phyloP scores from a whole-genome alignment of 2,888 invertebrate species.

The Mystacides longicornis region DNA sequence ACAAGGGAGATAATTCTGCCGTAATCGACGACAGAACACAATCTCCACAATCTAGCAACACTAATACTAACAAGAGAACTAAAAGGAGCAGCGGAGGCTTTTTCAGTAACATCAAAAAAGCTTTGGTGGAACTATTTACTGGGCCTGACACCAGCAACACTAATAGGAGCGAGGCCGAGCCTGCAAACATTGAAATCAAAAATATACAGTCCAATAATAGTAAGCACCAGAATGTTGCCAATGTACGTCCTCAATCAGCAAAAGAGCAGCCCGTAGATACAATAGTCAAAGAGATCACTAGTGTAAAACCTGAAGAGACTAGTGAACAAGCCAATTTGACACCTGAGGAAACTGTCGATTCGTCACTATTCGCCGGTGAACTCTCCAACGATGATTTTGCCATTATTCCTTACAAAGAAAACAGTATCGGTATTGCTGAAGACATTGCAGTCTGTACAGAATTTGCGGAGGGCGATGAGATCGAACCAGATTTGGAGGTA shows the following conservation, averaged over 20 bases:
- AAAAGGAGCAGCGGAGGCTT: slow-evolving; percentile 13
- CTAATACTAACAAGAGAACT: not conserved
- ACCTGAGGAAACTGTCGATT: slow-evolving; percentile 10
- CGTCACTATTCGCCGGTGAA: slow-evolving; percentile 17
- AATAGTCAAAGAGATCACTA: not conserved
- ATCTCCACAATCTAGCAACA: not conserved
- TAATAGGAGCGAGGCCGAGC: not conserved
- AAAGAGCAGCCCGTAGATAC: not conserved
- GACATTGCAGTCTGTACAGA: slow-evolving; percentile 24
- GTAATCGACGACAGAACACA: not conserved
- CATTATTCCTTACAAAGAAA: slow-evolving; percentile 24
- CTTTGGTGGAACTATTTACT: slow-evolving; percentile 18
- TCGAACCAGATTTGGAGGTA: slow-evolving; percentile 20
- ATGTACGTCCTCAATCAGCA: not conserved
- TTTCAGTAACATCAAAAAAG: slow-evolving; percentile 20
- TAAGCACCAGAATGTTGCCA: not conserved
- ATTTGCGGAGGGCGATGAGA: slow-evolving; percentile 18
- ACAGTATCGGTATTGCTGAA: slow-evolving; percentile 20
- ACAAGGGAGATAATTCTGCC: slow-evolving; percentile 3
- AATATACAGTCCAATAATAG: not conserved
- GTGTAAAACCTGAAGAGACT: not conserved
- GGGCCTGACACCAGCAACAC: not conserved
- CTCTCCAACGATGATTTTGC: slow-evolving; percentile 21
- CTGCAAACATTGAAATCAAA: not conserved
- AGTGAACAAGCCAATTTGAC: no score